Evolutionary conservation across 2,113 vertebrate species (phyloP).

Genomic region (Serilophus lunatus): DNA sequence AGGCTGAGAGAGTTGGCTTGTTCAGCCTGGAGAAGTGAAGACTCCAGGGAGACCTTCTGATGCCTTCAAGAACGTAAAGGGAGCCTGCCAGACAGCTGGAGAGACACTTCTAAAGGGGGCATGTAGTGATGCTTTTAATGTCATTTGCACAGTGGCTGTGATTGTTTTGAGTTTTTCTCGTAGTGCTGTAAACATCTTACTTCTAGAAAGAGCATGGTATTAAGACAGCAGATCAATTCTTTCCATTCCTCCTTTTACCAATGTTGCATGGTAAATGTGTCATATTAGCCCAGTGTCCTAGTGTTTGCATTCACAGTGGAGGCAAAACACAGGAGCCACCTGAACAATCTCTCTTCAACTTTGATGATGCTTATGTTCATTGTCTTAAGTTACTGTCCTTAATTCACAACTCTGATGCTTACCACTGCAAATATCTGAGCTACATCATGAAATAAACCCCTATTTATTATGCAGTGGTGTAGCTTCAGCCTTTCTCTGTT

Average conservation of each 20-base stretch:
- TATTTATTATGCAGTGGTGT: not conserved
- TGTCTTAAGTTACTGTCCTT: not conserved
- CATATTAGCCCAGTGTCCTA: not conserved
- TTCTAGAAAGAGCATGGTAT: not conserved
- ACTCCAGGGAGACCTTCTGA: not conserved
- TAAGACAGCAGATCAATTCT: not conserved
- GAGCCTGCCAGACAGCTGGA: not conserved
- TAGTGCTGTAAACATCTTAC: not conserved
- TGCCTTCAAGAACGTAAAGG: not conserved
- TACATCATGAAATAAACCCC: not conserved
- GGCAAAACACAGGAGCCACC: not conserved
- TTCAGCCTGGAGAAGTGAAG: not conserved
- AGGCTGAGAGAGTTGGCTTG: not conserved
- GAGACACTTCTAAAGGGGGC: not conserved
- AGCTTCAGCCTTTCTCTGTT: not conserved
- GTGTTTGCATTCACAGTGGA: not conserved
- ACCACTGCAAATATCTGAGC: not conserved
- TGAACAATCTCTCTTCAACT: not conserved
- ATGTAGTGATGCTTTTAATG: not conserved
- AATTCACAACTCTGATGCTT: not conserved
- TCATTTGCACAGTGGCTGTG: not conserved
- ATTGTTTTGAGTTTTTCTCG: not conserved
- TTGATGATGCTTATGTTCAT: not conserved
- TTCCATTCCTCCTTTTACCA: not conserved
- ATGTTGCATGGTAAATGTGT: not conserved